Evolutionary conservation across 2,113 vertebrate species (phyloP).

Genomic region (Pituophis catenifer): DNA sequence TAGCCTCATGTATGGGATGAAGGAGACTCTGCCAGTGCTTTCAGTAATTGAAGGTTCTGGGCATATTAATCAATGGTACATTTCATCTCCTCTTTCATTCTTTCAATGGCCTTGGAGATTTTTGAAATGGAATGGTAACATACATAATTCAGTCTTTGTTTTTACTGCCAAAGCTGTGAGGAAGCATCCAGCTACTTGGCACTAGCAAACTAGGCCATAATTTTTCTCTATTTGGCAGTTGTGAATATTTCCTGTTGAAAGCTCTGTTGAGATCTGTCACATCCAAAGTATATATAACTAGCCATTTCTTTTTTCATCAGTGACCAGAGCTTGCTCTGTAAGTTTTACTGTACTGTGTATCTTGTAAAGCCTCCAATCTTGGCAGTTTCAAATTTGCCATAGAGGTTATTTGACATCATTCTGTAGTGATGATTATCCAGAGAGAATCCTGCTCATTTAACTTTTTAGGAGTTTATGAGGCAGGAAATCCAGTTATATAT

Average conservation of each 20-base stretch:
- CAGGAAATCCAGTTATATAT: neutral
- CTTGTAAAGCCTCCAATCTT: neutral
- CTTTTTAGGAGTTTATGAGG: neutral
- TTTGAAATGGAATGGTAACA: neutral
- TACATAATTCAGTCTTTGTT: constrained; percentile 7
- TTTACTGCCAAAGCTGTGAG: constrained; percentile 20
- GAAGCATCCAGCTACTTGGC: neutral
- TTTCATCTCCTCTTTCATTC: neutral
- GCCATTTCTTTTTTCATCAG: neutral
- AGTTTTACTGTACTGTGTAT: neutral
- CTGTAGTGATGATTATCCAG: neutral
- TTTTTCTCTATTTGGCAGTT: neutral
- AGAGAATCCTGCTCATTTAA: neutral
- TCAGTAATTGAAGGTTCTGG: neutral
- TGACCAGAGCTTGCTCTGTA: neutral
- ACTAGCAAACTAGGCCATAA: neutral
- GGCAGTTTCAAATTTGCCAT: neutral
- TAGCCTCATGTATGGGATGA: neutral
- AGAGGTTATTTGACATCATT: neutral
- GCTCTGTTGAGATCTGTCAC: neutral
- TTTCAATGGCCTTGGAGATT: neutral
- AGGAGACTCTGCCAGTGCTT: neutral
- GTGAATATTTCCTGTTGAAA: neutral
- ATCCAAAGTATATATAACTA: neutral
- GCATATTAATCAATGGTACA: neutral